Base-by-base conservation (phyloP, 2,888 invertebrate species). In the Alloplasta piceator region DNA sequence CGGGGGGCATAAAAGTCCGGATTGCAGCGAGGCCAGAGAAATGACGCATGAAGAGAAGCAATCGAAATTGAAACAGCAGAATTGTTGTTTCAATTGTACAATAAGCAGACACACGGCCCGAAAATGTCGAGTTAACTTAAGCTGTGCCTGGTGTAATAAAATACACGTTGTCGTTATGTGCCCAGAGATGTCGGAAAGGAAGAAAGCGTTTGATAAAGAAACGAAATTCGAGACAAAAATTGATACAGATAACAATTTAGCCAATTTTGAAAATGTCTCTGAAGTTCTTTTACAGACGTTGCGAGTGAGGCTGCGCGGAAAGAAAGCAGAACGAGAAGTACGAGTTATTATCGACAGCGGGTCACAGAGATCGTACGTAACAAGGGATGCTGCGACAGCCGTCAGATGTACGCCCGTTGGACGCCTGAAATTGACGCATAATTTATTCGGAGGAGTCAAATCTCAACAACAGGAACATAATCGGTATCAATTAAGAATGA, bases 331-430 rank as follows among this genome's bases (percentile, higher is more conserved):
- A 6, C 61, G 43, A n/a, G 61, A 67, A 52, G 64, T 74, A 16
- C 56, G 78, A 58, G 78, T 56, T 41, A 56, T 67, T 14, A 78
- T 79, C 39, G 79, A 79, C 43, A 79, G 46, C 41, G 74, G 74
- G 5, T 82, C 82, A 9, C 82, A 82, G 56, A 67, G 70, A 48
- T 82, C 76, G 56, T 82, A 82, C 73, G 60, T 82, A 52, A 55
- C 41, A 12, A 46, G 70, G 39, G 63, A 73, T 12, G 41, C 71
- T 6, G 80, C 82, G 5, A 63, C 56, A 16, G 66, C 61, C 26
- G 67, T 84, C 48, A 58, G 56, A 43, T 82, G 55, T 58, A 16
- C 9, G 36, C 39, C 55, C 38, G 9, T 50, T 43, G 46, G 72
- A 14, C 14, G 4, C 52, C 52, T 52, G 48, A 46, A 63, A 26